phyloP scores from a whole-genome alignment of 1,140 invertebrate genomes.

The Gryllus bimaculatus region DNA sequence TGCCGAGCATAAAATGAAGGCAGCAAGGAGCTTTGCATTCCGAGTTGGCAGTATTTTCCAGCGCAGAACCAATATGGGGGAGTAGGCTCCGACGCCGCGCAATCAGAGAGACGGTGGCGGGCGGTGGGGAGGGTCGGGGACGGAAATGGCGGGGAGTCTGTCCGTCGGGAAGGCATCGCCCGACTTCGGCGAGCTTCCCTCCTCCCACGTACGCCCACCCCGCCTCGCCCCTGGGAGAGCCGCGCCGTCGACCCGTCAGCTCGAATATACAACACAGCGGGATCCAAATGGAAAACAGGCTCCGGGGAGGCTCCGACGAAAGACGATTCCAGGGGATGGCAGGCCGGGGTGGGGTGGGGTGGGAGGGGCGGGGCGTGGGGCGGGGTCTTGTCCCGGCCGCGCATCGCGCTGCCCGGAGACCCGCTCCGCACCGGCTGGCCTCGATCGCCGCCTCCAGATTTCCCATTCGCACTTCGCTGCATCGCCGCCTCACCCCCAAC shows the following conservation, averaged over 20 bases:
- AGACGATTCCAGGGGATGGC: too few relatives aligned
- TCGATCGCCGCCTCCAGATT: too few relatives aligned
- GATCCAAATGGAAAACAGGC: background rate
- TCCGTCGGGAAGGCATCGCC: background rate
- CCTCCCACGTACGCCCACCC: background rate
- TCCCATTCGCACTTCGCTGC: too few relatives aligned
- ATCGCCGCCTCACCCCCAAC: too few relatives aligned
- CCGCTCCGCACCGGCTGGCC: too few relatives aligned
- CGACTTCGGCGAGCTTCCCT: too few relatives aligned
- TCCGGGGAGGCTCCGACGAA: background rate
- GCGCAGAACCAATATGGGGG: background rate
- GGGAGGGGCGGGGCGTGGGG: too few relatives aligned
- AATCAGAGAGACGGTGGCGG: background rate
- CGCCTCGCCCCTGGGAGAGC: background rate
- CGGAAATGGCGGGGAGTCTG: background rate
- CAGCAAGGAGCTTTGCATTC: background rate
- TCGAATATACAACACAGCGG: background rate
- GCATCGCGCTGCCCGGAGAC: too few relatives aligned
- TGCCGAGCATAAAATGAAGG: background rate
- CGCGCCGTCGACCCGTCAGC: background rate
- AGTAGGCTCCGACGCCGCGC: background rate
- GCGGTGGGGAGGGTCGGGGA: background rate
- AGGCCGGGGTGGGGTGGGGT: too few relatives aligned
- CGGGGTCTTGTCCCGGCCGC: too few relatives aligned
- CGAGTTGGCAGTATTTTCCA: conserved; percentile 1